phyloP scores from a whole-genome alignment of 2,888 invertebrate genomes.

The Pyrrhia umbra region DNA sequence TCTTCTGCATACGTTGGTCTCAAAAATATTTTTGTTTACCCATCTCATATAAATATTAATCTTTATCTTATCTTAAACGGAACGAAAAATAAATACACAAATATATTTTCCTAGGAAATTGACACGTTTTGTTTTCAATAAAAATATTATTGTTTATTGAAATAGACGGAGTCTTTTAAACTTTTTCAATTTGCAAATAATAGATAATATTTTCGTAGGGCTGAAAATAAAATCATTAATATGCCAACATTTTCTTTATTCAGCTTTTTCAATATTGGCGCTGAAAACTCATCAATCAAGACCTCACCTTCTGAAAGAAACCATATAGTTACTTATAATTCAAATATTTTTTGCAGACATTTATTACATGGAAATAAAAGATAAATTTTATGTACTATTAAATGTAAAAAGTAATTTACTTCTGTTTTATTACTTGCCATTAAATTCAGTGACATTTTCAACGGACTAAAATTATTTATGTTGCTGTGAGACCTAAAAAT shows the following conservation, averaged over 20 bases:
- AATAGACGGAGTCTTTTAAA: background rate
- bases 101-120: slow-evolving; percentile 15
- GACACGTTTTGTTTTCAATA: background rate
- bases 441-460: slow-evolving; percentile 6
- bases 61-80: slow-evolving; percentile 49
- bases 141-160: background rate
- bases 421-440: background rate
- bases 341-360: too few species aligned
- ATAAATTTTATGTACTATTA: too few species aligned
- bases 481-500: background rate
- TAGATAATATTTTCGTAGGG: background rate
- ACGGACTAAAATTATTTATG: background rate
- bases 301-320: background rate
- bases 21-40: slow-evolving; percentile 53
- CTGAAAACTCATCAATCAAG: background rate
- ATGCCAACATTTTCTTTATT: slow-evolving; percentile 12
- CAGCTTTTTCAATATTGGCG: background rate
- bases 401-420: too few species aligned
- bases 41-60: slow-evolving; percentile 36
- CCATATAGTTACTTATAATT: too few species aligned
- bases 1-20: slow-evolving; percentile 28
- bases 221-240: background rate
- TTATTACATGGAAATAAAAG: too few species aligned
- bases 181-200: slow-evolving; percentile 18
- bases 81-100: slow-evolving; percentile 29